These are phyloP conservation scores for Eulemur albifrons DNA, from an alignment of 2,797 vertebrate species.

Conservation along the genomic window DNA sequence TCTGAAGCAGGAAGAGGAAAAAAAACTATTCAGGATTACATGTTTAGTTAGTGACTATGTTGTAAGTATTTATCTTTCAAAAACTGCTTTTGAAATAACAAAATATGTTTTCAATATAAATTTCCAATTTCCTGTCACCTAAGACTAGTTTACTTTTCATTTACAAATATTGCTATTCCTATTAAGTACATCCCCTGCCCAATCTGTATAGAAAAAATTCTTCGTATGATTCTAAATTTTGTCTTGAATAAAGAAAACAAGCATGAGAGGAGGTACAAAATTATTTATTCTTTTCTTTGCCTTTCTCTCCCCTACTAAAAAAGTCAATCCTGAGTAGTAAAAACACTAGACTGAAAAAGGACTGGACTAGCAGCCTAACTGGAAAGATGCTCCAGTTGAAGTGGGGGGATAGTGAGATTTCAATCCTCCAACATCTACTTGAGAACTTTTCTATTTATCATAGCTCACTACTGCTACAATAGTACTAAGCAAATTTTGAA, in stretches of 20 bases:
- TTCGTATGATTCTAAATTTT: not conserved
- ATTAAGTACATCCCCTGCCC: not conserved
- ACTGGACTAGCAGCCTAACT: not conserved
- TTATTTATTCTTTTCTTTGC: not conserved
- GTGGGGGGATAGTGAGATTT: not conserved
- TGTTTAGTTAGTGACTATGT: constrained; percentile 10
- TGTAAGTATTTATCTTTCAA: constrained; percentile 14
- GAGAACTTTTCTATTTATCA: not conserved
- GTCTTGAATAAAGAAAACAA: constrained; percentile 29
- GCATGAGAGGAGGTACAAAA: not conserved
- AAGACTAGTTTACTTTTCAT: constrained; percentile 37
- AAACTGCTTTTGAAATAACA: constrained; percentile 40
- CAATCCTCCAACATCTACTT: not conserved
- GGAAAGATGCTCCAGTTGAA: not conserved
- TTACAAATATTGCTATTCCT: not conserved
- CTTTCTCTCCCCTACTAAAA: not conserved
- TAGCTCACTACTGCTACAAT: not conserved
- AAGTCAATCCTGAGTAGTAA: not conserved
- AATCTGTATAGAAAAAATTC: not conserved
- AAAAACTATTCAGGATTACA: not conserved
- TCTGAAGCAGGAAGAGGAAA: not conserved
- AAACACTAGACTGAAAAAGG: not conserved
- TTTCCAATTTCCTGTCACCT: constrained; percentile 13
- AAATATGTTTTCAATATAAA: not conserved
- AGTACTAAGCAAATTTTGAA: not conserved